Evolutionary conservation across 1,140 invertebrate genomes (phyloP).

Genomic region (Phortica variegata): DNA sequence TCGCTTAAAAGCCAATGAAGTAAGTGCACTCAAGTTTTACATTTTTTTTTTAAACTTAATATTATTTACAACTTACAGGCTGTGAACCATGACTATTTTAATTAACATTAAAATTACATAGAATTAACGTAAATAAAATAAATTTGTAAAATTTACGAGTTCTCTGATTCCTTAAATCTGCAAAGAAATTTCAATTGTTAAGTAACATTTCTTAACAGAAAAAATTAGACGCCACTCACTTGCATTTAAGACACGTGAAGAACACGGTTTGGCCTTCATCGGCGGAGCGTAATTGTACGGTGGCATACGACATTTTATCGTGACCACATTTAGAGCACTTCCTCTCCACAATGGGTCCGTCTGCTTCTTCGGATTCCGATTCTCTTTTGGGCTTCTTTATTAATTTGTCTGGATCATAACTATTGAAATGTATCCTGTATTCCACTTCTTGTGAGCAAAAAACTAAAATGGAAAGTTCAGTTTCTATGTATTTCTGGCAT

Average conservation of each 20-base stretch:
- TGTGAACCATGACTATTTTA: slow-evolving; percentile 43
- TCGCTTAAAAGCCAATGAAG: slow-evolving; percentile 79
- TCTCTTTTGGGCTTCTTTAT: slow-evolving; percentile 52
- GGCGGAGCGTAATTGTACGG: slow-evolving; percentile 89
- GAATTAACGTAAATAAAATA: slow-evolving; percentile 11
- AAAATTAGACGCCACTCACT: slow-evolving; percentile 61
- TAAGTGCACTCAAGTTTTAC: slow-evolving; percentile 59
- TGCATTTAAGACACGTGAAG: slow-evolving; percentile 94
- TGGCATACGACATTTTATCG: slow-evolving; percentile 92
- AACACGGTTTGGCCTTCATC: slow-evolving; percentile 99
- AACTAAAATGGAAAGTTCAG: slow-evolving; percentile 65
- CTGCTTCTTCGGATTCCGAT: slow-evolving; percentile 59
- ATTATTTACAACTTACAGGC: slow-evolving; percentile 33
- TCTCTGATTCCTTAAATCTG: slow-evolving; percentile 73
- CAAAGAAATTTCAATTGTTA: too few relatives aligned
- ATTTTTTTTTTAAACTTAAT: neutral
- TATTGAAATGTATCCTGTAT: slow-evolving; percentile 71
- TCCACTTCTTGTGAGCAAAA: slow-evolving; percentile 66
- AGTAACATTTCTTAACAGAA: slow-evolving; percentile 19
- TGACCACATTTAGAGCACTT: slow-evolving; percentile 87
- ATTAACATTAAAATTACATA: slow-evolving; percentile 24
- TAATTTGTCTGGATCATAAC: slow-evolving; percentile 58
- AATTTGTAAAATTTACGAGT: slow-evolving; percentile 62
- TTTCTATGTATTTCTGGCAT: too few relatives aligned
- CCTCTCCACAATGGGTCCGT: slow-evolving; percentile 81